Conservation (phyloP, 2,888 invertebrate species). For the Limenitis camilla region DNA sequence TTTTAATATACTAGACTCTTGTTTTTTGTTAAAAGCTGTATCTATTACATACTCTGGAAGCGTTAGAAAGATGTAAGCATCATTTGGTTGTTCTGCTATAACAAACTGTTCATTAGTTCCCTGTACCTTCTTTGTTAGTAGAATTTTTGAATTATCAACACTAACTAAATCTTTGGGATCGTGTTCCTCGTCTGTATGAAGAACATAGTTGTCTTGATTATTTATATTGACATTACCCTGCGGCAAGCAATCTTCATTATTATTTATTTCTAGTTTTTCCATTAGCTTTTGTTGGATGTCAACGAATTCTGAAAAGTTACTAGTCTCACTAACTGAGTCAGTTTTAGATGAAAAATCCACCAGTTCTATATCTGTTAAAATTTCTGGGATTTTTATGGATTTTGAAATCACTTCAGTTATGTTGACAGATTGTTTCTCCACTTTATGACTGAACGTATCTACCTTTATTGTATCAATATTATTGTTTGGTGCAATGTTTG, state of each 20-base stretch:
- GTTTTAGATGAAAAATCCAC: no score
- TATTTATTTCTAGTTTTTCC: conserved; percentile 11
- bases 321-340: not conserved
- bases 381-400: no score
- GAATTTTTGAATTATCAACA: not conserved
- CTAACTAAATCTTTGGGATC: not conserved
- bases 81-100: conserved; percentile 44
- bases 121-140: not conserved
- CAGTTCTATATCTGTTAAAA: no score
- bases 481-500: no score
- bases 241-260: not conserved
- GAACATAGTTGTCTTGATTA: not conserved
- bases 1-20: conserved; percentile 24
- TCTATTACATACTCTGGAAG: conserved; percentile 44
- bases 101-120: conserved; percentile 28
- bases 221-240: not conserved
- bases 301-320: conserved; percentile 13
- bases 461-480: no score
- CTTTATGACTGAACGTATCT: no score
- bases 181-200: not conserved
- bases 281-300: conserved; percentile 12
- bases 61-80: conserved; percentile 53
- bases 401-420: no score
- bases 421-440: no score
- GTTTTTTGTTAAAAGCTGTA: conserved; percentile 27